Conservation (phyloP, 2,797 vertebrate genomes). For the Aselliscus stoliczkanus region DNA sequence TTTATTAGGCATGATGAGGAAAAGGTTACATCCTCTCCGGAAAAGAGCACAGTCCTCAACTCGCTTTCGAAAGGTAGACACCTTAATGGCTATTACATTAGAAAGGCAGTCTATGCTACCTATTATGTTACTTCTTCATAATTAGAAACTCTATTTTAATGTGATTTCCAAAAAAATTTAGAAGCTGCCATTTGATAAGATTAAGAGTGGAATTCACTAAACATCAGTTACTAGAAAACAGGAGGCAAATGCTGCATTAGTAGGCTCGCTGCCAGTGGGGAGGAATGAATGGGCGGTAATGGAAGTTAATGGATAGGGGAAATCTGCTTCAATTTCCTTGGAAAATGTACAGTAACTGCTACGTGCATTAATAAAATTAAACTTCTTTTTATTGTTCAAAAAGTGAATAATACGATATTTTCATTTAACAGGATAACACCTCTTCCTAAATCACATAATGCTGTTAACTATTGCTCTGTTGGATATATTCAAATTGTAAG, state of each 20-base stretch:
- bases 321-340: not conserved
- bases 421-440: not conserved
- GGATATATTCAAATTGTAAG: not conserved
- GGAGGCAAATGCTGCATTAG: not conserved
- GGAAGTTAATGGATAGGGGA: conserved; percentile 23
- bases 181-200: conserved; percentile 52
- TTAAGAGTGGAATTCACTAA: not conserved
- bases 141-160: conserved; percentile 44
- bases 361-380: conserved; percentile 5
- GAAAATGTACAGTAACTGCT: not conserved
- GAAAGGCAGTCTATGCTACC: conserved; percentile 8
- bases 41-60: conserved; percentile 28
- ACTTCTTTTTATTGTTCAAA: conserved; percentile 37
- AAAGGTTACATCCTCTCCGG: conserved; percentile 31
- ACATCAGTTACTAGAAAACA: conserved; percentile 7
- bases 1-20: conserved; percentile 20
- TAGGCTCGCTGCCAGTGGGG: not conserved
- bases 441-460: not conserved
- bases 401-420: conserved; percentile 19
- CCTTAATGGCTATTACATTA: not conserved
- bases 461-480: not conserved
- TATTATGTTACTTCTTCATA: conserved; percentile 49
- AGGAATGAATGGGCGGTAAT: conserved; percentile 28
- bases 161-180: conserved; percentile 47
- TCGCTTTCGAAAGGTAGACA: not conserved